These are phyloP conservation scores for Dryobotodes eremita DNA, from an alignment of 2,888 invertebrate species.

Conservation along the genomic window DNA sequence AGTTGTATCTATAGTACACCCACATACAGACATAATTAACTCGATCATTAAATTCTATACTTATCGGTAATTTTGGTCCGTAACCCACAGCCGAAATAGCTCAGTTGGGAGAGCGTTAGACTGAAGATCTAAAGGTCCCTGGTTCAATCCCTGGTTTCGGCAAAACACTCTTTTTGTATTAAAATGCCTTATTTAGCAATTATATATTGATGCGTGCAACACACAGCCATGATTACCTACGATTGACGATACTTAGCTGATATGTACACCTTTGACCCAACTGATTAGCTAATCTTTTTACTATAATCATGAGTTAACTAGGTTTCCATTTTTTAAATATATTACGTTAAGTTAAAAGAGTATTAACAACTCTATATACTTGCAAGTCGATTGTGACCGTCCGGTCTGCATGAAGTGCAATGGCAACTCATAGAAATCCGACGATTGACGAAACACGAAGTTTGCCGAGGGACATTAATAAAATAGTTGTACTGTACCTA, in stretches of 20 bases:
- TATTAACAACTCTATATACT: too few relatives aligned
- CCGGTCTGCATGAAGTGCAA: too few relatives aligned
- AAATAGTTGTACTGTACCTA: too few relatives aligned
- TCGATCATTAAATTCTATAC: not conserved
- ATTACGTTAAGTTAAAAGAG: too few relatives aligned
- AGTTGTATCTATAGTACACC: not conserved
- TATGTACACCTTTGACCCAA: not conserved
- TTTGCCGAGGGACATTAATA: too few relatives aligned
- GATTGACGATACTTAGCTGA: not conserved
- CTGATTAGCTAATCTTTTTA: not conserved
- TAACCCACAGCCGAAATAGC: slow-evolving; percentile 72
- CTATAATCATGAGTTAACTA: too few relatives aligned
- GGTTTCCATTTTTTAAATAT: too few relatives aligned
- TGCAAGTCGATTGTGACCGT: too few relatives aligned
- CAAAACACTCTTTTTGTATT: slow-evolving; percentile 45
- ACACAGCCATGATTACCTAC: not conserved
- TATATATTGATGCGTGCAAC: not conserved
- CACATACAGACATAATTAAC: not conserved
- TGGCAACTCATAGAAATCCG: too few relatives aligned
- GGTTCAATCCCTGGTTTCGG: slow-evolving; percentile 78
- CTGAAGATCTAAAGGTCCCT: slow-evolving; percentile 78
- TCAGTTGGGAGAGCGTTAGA: slow-evolving; percentile 80
- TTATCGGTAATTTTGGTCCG: not conserved
- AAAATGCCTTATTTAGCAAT: not conserved
- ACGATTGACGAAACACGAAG: too few relatives aligned